Base-by-base conservation (phyloP, 2,888 invertebrate genomes). In the Monopis laevigella region DNA sequence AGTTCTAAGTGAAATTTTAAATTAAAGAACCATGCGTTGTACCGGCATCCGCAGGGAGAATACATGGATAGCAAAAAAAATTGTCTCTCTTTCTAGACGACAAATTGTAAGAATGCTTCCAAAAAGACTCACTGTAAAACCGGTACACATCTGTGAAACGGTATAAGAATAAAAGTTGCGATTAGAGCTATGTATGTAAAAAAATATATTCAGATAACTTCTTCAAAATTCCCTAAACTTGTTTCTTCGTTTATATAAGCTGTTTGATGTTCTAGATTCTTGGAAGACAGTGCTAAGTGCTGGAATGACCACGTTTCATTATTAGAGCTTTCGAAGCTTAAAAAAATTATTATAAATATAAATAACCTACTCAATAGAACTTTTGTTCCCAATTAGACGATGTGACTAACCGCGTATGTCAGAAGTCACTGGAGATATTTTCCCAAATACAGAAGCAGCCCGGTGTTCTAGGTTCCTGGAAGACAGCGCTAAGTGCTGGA, bases 321-420 rank as follows among this genome's bases (percentile, higher is more conserved):
- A 75, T 77, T 75, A 77, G 72, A 77, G 73, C 75, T 59, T 70
- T 65, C n/a, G n/a, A n/a, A n/a, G n/a, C n/a, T n/a, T n/a, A n/a
- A n/a, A n/a, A n/a, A n/a, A n/a, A n/a, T n/a, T n/a, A n/a, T n/a
- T n/a, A n/a, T n/a, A n/a, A n/a, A n/a, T n/a, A n/a, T n/a, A n/a
- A n/a, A n/a, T n/a, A n/a, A n/a, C n/a, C n/a, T n/a, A n/a, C n/a
- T n/a, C n/a, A n/a, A n/a, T n/a, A n/a, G n/a, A n/a, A n/a, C n/a
- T n/a, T n/a, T n/a, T n/a, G n/a, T n/a, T 29, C n/a, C 29, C 11
- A 7, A 29, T 32, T 5, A n/a, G n/a, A n/a, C 34, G 16, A 6
- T 5, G 14, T 4, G 14, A 4, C 17, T 28, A n/a, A 38, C 32
- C 59, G 68, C 70, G 72, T 75, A 71, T 65, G 64, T 72, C 72